These are phyloP conservation scores for Turnix velox DNA, from an alignment of 2,113 vertebrate species.

Conservation along the genomic window DNA sequence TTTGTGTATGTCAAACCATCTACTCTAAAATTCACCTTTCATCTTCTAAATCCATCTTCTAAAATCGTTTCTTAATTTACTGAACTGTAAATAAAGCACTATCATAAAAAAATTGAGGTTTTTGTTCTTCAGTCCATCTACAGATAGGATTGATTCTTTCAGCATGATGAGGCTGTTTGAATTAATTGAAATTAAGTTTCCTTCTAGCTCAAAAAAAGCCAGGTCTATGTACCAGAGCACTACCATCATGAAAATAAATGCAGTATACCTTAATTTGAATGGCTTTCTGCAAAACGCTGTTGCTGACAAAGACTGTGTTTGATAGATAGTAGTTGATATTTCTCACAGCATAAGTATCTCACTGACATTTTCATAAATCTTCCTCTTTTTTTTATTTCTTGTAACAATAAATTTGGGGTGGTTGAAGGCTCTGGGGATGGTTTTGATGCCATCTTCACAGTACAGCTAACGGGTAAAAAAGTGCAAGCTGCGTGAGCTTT, in stretches of 20 bases:
- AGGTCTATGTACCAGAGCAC: background rate
- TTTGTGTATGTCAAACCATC: background rate
- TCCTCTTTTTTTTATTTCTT: background rate
- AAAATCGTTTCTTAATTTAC: too few relatives aligned
- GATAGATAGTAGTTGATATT: background rate
- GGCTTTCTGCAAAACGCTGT: slow-evolving; percentile 20
- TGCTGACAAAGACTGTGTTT: slow-evolving; percentile 21
- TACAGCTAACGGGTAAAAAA: slow-evolving; percentile 38
- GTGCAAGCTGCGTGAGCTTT: background rate
- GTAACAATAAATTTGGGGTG: background rate
- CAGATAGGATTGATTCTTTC: background rate
- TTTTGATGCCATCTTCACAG: background rate
- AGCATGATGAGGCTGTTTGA: background rate
- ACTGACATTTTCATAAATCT: slow-evolving; percentile 36
- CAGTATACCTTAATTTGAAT: slow-evolving; percentile 15
- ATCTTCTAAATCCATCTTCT: too few relatives aligned
- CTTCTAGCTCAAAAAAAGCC: background rate
- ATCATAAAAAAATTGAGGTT: background rate
- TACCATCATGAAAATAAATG: slow-evolving; percentile 30
- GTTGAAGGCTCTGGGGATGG: slow-evolving; percentile 21
- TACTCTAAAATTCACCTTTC: background rate
- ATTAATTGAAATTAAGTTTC: background rate
- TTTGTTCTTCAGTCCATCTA: background rate
- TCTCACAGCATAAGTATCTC: slow-evolving; percentile 31
- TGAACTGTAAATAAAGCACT: background rate